Evolutionary conservation across 2,113 vertebrate species (phyloP), one percentile per base, ranked within the genome.

Genomic region (Pelobates fuscus): DNA sequence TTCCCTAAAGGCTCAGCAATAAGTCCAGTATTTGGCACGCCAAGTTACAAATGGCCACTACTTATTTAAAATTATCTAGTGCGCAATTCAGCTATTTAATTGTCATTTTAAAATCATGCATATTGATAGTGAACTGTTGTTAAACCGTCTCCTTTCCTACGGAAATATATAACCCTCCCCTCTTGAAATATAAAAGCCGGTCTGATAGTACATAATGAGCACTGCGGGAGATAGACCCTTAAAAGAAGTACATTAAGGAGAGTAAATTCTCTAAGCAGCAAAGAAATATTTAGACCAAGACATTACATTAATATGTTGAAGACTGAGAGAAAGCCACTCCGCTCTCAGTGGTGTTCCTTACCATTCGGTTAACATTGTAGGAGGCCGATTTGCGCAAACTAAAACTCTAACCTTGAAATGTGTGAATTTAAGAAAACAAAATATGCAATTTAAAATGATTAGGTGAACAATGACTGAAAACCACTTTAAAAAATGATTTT

Each of bases 161-260:
- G 88, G 88, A 91, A 85, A 82, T 83, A 88, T 86, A 80, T 83
- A 57, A 86, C 88, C 83, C 67, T 70, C 84, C 66, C 70, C 77
- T 80, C 78, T 82, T 78, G 81, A 78, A 70, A 79, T 81, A 83
- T 80, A 84, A 82, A 76, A 84, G 82, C 76, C 78, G 66, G 68
- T 84, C 75, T 75, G 79, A 61, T 81, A 84, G 84, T 87, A 87
- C 87, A 84, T 82, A 76, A 70, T 55, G 78, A 80, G 81, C 86
- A 81, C 84, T 67, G 67, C 58, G 68, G 82, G 80, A 77, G 59
- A 66, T n/a, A 71, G 84, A 21, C 72, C 75, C 80, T 83, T 61
- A 79, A 81, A 26, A 63, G 32, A 80, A 81, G 67, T 54, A 70
- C 80, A 70, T 67, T 46, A 46, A 84, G 64, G 58, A 64, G 71